These are phyloP conservation scores for Blastomussa wellsi DNA, from an alignment of 92 coral and sea anemone genomes.

Conservation along the genomic window DNA sequence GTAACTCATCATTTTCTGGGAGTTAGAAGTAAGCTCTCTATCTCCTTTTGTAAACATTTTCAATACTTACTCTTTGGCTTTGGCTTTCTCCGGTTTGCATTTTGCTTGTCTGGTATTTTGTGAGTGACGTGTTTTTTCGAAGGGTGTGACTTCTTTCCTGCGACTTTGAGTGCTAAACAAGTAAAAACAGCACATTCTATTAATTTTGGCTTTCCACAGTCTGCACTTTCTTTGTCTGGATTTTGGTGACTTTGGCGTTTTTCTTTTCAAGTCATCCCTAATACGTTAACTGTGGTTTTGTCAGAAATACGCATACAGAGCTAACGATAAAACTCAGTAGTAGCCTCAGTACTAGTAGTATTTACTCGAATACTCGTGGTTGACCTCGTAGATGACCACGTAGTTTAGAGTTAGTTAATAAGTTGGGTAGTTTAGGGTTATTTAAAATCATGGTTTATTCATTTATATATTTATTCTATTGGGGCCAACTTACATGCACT, in stretches of 20 bases:
- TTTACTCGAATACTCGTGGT: no score
- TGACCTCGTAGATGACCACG: no score
- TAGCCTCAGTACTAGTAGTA: no score
- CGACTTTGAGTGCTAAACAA: slow-evolving; percentile 14
- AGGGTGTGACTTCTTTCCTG: slow-evolving; percentile 9
- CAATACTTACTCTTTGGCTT: slow-evolving; percentile 19
- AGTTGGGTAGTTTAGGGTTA: no score
- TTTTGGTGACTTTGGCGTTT: slow-evolving; percentile 9
- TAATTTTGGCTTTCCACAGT: neutral
- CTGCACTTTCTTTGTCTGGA: slow-evolving; percentile 3
- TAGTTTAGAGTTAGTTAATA: no score
- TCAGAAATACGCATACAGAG: neutral
- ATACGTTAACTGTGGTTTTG: no score
- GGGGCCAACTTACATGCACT: neutral
- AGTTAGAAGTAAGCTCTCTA: neutral
- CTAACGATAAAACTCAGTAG: no score
- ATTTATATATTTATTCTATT: no score
- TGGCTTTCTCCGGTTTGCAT: slow-evolving; percentile 4
- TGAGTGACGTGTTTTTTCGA: neutral
- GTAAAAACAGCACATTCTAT: neutral
- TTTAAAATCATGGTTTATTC: no score
- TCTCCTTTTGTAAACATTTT: slow-evolving; percentile 18
- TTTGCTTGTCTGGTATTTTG: slow-evolving; percentile 13
- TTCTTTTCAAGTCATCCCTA: neutral
- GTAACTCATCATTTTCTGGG: no score